Percentiles rank a stretch among this genome's conserved stretches.
phyloP scores from a whole-genome alignment of 2,888 invertebrate species.

The Macaria notata region DNA sequence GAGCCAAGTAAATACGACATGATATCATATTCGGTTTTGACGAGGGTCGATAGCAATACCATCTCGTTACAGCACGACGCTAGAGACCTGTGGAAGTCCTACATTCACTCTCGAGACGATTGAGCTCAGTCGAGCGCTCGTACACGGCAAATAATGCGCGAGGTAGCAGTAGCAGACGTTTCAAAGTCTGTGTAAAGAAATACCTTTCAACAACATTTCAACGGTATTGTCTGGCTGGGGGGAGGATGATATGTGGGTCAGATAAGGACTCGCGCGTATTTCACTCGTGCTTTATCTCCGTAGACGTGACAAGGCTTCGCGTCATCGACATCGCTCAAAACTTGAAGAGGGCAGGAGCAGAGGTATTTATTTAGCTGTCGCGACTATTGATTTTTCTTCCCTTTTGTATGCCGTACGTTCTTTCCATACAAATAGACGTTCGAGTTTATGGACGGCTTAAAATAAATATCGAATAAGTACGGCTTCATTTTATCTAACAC shows the following conservation, averaged over 20 bases:
- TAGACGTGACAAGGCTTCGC: constrained; percentile 33
- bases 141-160: constrained; percentile 16
- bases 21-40: constrained; percentile 28
- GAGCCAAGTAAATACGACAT: constrained; percentile 19
- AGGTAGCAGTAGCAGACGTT: constrained; percentile 11
- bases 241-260: constrained; percentile 39
- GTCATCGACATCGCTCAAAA: constrained; percentile 27
- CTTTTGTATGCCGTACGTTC: constrained; percentile 9
- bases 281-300: constrained; percentile 43
- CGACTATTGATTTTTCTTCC: constrained; percentile 20
- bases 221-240: constrained; percentile 38
- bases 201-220: constrained; percentile 30
- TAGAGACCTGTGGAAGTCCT: constrained; percentile 6
- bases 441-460: constrained; percentile 2
- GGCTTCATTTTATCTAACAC: not conserved
- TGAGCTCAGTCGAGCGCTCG: not conserved
- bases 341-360: constrained; percentile 16
- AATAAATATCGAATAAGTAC: constrained; percentile 1
- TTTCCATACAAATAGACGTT: constrained; percentile 10
- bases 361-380: constrained; percentile 18
- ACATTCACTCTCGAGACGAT: constrained; percentile 8
- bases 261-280: constrained; percentile 43
- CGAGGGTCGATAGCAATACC: constrained; percentile 26
- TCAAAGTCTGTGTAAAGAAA: constrained; percentile 20
- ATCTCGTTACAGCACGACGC: constrained; percentile 15